Evolutionary conservation across 2,797 vertebrate genomes (phyloP).

Genomic region (Oryzias dopingdopingensis): DNA sequence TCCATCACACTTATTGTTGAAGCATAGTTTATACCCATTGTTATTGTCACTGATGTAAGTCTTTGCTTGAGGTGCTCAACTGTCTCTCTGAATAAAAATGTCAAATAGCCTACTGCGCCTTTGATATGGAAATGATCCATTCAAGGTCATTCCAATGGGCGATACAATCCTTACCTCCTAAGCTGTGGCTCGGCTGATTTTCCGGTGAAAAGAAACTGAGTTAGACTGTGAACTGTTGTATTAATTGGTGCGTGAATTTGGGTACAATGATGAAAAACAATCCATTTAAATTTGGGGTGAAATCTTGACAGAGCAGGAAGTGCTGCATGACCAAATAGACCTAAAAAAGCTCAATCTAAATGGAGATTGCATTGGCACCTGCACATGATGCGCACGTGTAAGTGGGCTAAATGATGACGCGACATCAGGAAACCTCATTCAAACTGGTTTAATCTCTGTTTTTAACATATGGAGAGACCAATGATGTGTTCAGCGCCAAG

Average conservation of each 20-base stretch:
- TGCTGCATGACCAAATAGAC: too few relatives aligned
- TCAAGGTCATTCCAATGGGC: conserved; percentile 6
- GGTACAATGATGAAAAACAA: too few relatives aligned
- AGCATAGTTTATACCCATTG: not conserved
- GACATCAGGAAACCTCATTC: not conserved
- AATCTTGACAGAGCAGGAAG: too few relatives aligned
- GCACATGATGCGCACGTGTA: not conserved
- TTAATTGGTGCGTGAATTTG: too few relatives aligned
- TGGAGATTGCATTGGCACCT: not conserved
- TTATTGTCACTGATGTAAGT: conserved; percentile 13
- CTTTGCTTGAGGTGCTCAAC: conserved; percentile 13
- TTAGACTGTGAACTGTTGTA: too few relatives aligned
- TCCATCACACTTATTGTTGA: not conserved
- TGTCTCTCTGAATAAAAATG: conserved; percentile 20
- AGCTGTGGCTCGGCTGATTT: too few relatives aligned
- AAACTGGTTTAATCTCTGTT: conserved; percentile 19
- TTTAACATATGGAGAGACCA: conserved; percentile 23
- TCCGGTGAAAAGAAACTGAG: too few relatives aligned
- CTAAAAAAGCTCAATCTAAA: not conserved
- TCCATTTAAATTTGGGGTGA: too few relatives aligned
- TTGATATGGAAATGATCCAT: conserved; percentile 8
- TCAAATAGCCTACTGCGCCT: conserved; percentile 2
- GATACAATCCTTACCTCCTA: not conserved
- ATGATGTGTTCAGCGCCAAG: conserved; percentile 10
- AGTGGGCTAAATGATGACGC: not conserved